Evolutionary conservation across 1,140 invertebrate species (phyloP), one percentile per base, ranked within the genome.

Genomic region (Chionoecetes opilio): DNA sequence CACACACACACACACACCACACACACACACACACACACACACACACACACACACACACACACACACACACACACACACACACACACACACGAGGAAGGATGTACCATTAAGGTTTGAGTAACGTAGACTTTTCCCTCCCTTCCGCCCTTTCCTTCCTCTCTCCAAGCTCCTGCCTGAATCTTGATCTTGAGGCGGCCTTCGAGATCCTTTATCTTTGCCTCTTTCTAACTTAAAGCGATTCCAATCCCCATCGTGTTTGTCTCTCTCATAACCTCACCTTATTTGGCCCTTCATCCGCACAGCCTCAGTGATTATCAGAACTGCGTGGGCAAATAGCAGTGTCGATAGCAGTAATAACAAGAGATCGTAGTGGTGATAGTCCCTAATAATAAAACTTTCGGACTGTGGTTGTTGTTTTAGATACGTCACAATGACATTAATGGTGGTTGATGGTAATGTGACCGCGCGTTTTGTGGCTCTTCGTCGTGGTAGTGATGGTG

Each of bases 221-320:
- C n/a, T 31, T 46, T 38, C n/a, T 34, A 90, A 31, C 88, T 90
- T 90, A 46, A 90, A 90, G 88, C 35, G 88, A 90, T 90, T 90
- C 88, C 88, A 90, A 90, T 90, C 41, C 88, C 88, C 88, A 90
- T 90, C 88, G 6, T 90, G 35, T 90, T 17, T 90, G 88, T 90
- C 88, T 90, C 88, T 90, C 46, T 90, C 88, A 90, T 46, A 38
- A 3, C 37, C 37, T 31, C 37, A 38, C 37, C 37, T 90, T 41
- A 38, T 90, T 90, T 6, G 46, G 88, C 21, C 88, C 88, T 90
- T 41, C 34, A 37, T 38, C 29, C 17, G 35, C 88, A 41, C 8
- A 34, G 8, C 37, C n/a, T n/a, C n/a, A n/a, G 63, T n/a, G 63
- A 26, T 26, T 1, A 26, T 0, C 63, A 26, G 63, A 26, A n/a